A percentile compares a stretch with the other conserved stretches of the same genome.
phyloP scores from a whole-genome alignment of 2,888 invertebrate genomes.

The Spialia ferax region DNA sequence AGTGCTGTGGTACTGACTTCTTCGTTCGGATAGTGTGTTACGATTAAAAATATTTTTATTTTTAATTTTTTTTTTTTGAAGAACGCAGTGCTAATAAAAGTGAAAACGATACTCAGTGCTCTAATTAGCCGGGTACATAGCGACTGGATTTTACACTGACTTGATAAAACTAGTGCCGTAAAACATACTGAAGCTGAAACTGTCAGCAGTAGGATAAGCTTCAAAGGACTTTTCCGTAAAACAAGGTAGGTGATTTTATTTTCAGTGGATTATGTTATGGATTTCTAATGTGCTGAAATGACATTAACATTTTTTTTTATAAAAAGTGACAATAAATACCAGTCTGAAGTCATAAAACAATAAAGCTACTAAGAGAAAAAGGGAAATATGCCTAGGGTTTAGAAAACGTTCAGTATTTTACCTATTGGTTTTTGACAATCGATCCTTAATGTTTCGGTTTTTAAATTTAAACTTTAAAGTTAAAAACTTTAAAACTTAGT shows the following conservation, averaged over 20 bases:
- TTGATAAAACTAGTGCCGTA: slow-evolving; percentile 45
- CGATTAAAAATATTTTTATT: slow-evolving; percentile 51
- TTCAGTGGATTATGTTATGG: slow-evolving; percentile 24
- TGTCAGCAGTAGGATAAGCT: slow-evolving; percentile 51
- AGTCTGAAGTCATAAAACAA: background rate
- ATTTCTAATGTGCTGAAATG: background rate
- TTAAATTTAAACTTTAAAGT: too few species aligned
- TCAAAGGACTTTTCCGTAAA: slow-evolving; percentile 51
- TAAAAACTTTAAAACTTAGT: too few species aligned
- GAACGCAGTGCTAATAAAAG: slow-evolving; percentile 59
- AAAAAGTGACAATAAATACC: background rate
- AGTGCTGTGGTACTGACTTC: slow-evolving; percentile 61
- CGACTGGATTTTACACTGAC: slow-evolving; percentile 46
- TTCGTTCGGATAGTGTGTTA: slow-evolving; percentile 56
- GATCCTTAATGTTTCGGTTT: too few species aligned
- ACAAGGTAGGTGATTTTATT: slow-evolving; percentile 55
- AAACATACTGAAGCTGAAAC: slow-evolving; percentile 54
- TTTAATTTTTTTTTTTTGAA: slow-evolving; percentile 51
- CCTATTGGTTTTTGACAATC: too few species aligned
- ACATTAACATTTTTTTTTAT: background rate
- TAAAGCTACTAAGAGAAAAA: too few species aligned
- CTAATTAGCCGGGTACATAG: slow-evolving; percentile 52
- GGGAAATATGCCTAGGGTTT: too few species aligned
- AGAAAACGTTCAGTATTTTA: too few species aligned
- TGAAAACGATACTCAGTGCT: slow-evolving; percentile 68